phyloP scores from a whole-genome alignment of 1,140 invertebrate genomes.

The Drosophila nigrodunni region DNA sequence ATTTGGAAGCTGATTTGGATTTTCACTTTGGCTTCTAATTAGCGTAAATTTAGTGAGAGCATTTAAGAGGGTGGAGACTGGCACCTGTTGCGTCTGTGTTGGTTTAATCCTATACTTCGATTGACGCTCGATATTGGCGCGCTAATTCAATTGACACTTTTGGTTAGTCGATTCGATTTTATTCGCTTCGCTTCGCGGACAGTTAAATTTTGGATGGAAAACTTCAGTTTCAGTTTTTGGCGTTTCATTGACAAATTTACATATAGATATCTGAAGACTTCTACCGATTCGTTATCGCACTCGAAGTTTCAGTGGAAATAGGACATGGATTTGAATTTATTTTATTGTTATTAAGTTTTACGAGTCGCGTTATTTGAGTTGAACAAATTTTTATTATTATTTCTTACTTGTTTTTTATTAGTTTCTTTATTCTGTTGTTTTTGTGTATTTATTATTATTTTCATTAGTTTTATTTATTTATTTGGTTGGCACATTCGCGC shows the following conservation, averaged over 20 bases:
- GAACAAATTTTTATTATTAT: constrained; percentile 3
- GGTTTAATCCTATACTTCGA: constrained; percentile 26
- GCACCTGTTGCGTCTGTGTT: constrained; percentile 57
- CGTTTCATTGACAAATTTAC: constrained; percentile 65
- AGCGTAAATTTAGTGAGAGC: constrained; percentile 21
- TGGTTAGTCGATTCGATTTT: background rate
- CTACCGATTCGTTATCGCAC: constrained; percentile 24
- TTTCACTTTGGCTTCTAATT: constrained; percentile 26
- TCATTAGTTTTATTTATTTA: constrained; percentile 7
- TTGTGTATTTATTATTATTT: constrained; percentile 24
- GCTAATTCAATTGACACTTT: constrained; percentile 81
- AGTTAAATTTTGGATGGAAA: constrained; percentile 67
- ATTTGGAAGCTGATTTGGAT: constrained; percentile 7
- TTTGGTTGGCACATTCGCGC: constrained; percentile 35
- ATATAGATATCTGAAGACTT: constrained; percentile 19
- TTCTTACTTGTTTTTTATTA: background rate
- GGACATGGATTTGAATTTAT: constrained; percentile 10
- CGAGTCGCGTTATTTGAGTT: constrained; percentile 10
- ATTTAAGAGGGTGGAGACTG: constrained; percentile 3
- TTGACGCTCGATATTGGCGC: constrained; percentile 45
- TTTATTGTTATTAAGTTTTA: constrained; percentile 17
- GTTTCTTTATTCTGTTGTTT: constrained; percentile 1
- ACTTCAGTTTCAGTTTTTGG: constrained; percentile 53
- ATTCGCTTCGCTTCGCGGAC: background rate
- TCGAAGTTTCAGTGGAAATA: background rate